Percentiles rank a stretch among this genome's conserved stretches.
Conservation (phyloP, 2,113 vertebrate species). For the Myotis brandtii region DNA sequence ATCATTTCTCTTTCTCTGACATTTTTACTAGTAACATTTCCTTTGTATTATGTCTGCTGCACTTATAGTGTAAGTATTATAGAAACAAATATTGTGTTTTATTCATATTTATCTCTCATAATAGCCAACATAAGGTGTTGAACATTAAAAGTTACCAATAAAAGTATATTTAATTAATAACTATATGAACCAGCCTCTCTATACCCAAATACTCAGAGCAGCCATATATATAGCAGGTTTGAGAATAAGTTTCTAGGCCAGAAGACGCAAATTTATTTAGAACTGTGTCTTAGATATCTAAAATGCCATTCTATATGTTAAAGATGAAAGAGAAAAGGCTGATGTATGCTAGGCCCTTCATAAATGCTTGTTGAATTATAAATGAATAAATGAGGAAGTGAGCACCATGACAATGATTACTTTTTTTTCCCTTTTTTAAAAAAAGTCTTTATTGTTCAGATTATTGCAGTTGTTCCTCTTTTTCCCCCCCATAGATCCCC, state of each 20-base stretch:
- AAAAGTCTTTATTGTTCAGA: no score
- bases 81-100: neutral
- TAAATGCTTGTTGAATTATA: neutral
- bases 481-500: no score
- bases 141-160: neutral
- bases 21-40: slow-evolving; percentile 2
- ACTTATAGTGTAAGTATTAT: neutral
- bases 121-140: neutral
- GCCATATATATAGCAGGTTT: neutral
- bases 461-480: no score
- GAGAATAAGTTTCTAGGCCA: neutral
- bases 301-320: neutral
- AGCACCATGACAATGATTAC: neutral
- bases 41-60: neutral
- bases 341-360: neutral
- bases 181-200: neutral
- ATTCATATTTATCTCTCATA: slow-evolving; percentile 11
- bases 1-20: neutral
- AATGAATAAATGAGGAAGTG: neutral
- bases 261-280: neutral
- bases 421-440: neutral
- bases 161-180: neutral
- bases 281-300: neutral
- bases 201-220: neutral
- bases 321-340: neutral